These are phyloP conservation scores for Brachynemurus nebulosus DNA, from an alignment of 2,888 invertebrate species.

Conservation along the genomic window DNA sequence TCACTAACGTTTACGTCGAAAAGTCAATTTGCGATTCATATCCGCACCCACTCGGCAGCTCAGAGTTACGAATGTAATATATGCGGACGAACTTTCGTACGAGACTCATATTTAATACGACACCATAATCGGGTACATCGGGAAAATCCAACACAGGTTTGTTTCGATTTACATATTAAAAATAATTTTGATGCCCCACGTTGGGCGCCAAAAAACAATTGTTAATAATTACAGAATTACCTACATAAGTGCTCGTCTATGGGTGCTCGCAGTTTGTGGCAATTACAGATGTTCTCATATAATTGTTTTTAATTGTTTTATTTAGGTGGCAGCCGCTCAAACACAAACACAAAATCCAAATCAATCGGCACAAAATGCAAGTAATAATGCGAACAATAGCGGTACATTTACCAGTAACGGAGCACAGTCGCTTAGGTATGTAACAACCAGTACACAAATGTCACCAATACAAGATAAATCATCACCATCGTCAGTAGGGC, in stretches of 20 bases:
- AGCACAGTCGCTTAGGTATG: constrained; percentile 5
- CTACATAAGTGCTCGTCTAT: too few species aligned
- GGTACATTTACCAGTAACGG: not conserved
- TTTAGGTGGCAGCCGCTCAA: not conserved
- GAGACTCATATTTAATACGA: constrained; percentile 64
- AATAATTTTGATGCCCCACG: too few species aligned
- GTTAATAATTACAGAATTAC: too few species aligned
- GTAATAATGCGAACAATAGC: constrained; percentile 1
- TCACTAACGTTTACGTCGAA: constrained; percentile 61
- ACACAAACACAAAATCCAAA: not conserved
- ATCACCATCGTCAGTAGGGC: constrained; percentile 8
- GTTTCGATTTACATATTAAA: too few species aligned
- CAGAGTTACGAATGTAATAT: constrained; percentile 60
- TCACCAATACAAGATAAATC: constrained; percentile 7
- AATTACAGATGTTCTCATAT: too few species aligned
- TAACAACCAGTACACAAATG: constrained; percentile 9
- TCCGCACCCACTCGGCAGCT: constrained; percentile 55
- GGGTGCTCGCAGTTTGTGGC: too few species aligned
- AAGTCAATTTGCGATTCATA: constrained; percentile 60
- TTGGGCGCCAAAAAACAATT: too few species aligned
- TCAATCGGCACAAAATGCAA: not conserved
- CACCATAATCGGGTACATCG: constrained; percentile 63
- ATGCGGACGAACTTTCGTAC: constrained; percentile 59
- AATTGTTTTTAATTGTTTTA: too few species aligned
- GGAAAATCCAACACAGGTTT: constrained; percentile 2